These are phyloP conservation scores for Ephialtes manifestator DNA, from an alignment of 2,888 invertebrate genomes.

Conservation along the genomic window DNA sequence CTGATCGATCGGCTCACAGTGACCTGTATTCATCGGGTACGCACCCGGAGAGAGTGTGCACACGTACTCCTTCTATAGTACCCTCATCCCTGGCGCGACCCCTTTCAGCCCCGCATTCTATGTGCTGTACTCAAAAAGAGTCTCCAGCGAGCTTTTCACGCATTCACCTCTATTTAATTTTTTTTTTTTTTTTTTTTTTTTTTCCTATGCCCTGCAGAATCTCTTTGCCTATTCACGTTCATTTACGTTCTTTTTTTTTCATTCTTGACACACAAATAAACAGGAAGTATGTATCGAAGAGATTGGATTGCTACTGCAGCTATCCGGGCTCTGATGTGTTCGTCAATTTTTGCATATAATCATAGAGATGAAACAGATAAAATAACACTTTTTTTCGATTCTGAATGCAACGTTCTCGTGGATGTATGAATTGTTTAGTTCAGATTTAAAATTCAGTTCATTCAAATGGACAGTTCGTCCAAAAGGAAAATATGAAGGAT, in stretches of 20 bases:
- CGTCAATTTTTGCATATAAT: not conserved
- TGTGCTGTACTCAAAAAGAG: constrained; percentile 42
- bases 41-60: constrained; percentile 51
- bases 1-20: constrained; percentile 63
- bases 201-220: constrained; percentile 8
- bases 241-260: constrained; percentile 1
- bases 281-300: not conserved
- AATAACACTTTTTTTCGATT: not conserved
- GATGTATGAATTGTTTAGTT: not conserved
- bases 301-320: not conserved
- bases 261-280: not conserved
- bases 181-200: not conserved
- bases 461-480: too few species aligned
- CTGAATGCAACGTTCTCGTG: not conserved
- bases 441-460: not conserved
- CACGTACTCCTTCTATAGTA: constrained; percentile 45
- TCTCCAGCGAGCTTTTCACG: constrained; percentile 25
- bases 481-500: too few species aligned
- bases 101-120: constrained; percentile 46
- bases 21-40: constrained; percentile 64
- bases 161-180: constrained; percentile 18
- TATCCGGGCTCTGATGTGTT: not conserved
- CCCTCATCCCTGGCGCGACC: constrained; percentile 30
- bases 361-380: not conserved
- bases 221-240: constrained; percentile 33